A percentile compares a stretch with the other conserved stretches of the same genome.
Evolutionary conservation across 1,140 invertebrate species (phyloP).

Genomic region (Cydia strobilella): DNA sequence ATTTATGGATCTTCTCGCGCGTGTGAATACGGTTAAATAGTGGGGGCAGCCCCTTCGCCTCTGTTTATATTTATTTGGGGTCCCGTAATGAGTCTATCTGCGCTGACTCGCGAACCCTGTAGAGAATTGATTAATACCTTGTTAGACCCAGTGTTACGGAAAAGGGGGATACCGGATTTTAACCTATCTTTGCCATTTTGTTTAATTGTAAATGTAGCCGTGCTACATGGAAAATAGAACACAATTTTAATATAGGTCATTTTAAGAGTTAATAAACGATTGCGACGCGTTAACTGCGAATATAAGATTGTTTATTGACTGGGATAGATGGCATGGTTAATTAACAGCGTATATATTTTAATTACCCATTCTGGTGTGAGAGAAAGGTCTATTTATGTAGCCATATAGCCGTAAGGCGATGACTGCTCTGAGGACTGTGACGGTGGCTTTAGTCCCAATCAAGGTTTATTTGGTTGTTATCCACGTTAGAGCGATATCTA

Average conservation of each 20-base stretch:
- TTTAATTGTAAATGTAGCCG: conserved; percentile 12
- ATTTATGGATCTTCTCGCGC: conserved; percentile 72
- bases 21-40: conserved; percentile 76
- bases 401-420: background rate
- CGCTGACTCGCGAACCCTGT: conserved; percentile 76
- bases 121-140: conserved; percentile 54
- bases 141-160: conserved; percentile 36
- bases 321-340: conserved; percentile 4
- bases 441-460: background rate
- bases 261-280: conserved; percentile 32
- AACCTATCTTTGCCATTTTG: conserved; percentile 2
- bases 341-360: conserved; percentile 31
- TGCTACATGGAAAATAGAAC: conserved; percentile 11
- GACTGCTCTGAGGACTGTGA: background rate
- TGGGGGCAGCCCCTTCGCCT: conserved; percentile 67
- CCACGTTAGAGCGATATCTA: no score
- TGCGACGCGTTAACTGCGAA: conserved; percentile 15
- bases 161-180: conserved; percentile 29
- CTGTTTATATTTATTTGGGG: conserved; percentile 79
- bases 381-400: conserved; percentile 15
- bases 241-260: background rate
- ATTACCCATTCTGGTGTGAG: conserved; percentile 3
- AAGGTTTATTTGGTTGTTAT: background rate
- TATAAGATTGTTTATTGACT: conserved; percentile 29
- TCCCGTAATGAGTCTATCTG: conserved; percentile 75